Evolutionary conservation across 92 coral and sea anemone species (phyloP).

Genomic region (Epizoanthus illoricatus): DNA sequence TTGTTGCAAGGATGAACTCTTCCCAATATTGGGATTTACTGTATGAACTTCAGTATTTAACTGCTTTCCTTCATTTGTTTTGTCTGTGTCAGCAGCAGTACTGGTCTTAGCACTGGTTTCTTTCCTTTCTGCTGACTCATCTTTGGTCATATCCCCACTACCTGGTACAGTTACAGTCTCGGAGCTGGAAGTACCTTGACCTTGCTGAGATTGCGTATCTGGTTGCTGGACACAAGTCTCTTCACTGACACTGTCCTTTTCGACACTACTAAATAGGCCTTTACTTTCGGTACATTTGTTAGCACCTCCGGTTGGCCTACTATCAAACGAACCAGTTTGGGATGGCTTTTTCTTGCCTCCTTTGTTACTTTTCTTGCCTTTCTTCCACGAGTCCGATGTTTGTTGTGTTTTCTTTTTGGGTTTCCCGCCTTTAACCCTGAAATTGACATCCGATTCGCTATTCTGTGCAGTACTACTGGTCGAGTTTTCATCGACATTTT

Average conservation of each 20-base stretch:
- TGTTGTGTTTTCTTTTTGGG: constrained; percentile 32
- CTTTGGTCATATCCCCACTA: too few species aligned
- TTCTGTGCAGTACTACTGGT: not conserved
- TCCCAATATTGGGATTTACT: not conserved
- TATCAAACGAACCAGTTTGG: not conserved
- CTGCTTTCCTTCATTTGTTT: not conserved
- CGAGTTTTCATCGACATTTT: constrained; percentile 12
- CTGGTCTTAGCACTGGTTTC: not conserved
- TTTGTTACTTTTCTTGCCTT: constrained; percentile 19
- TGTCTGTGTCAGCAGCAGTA: not conserved
- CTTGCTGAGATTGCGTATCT: not conserved
- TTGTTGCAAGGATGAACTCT: not conserved
- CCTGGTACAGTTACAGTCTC: not conserved
- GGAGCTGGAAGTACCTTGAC: not conserved
- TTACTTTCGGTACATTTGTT: not conserved
- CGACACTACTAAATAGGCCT: not conserved
- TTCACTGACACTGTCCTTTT: not conserved
- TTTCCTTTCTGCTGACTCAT: not conserved
- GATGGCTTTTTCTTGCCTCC: constrained; percentile 23
- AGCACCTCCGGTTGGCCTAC: not conserved
- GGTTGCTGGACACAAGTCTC: not conserved
- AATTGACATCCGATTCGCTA: not conserved
- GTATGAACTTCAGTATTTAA: not conserved
- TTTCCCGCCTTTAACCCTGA: not conserved
- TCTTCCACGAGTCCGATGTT: constrained; percentile 17